Percentiles rank a stretch among this genome's conserved stretches.
Conservation (phyloP, 2,888 invertebrate species). For the Rhaphigaster nebulosa region DNA sequence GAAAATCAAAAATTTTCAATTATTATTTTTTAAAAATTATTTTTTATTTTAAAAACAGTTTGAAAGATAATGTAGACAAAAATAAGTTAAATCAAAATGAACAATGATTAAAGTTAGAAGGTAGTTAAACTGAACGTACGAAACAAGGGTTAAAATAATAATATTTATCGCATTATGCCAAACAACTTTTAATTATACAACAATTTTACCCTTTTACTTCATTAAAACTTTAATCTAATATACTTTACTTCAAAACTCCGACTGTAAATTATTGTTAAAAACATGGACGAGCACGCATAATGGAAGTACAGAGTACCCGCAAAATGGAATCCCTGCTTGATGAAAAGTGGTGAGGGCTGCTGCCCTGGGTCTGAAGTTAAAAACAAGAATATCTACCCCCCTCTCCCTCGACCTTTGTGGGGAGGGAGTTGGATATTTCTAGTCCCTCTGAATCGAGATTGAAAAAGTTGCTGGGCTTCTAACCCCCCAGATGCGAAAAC, state of each 20-base stretch:
- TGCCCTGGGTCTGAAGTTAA: conserved; percentile 6
- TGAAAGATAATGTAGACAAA: too few relatives aligned
- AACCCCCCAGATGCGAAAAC: conserved; percentile 27
- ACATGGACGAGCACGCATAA: neutral
- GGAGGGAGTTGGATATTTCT: neutral
- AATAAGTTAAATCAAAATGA: too few relatives aligned
- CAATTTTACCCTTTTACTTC: too few relatives aligned
- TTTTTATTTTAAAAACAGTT: too few relatives aligned
- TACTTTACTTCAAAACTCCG: neutral
- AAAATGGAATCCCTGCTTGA: conserved; percentile 32
- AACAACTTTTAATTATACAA: too few relatives aligned
- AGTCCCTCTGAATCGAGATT: conserved; percentile 37
- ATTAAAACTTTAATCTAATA: neutral
- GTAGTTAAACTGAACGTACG: too few relatives aligned
- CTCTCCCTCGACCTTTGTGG: neutral
- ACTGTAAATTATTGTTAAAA: neutral
- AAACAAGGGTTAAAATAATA: too few relatives aligned
- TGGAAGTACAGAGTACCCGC: neutral
- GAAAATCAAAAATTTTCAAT: too few relatives aligned
- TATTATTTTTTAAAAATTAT: too few relatives aligned
- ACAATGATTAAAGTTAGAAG: too few relatives aligned
- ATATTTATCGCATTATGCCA: too few relatives aligned
- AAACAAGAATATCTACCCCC: conserved; percentile 18
- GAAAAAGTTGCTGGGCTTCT: conserved; percentile 12
- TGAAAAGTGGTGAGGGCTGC: conserved; percentile 2